These are phyloP conservation scores for Zaprionus africanus DNA, from an alignment of 1,140 invertebrate species.

Conservation along the genomic window DNA sequence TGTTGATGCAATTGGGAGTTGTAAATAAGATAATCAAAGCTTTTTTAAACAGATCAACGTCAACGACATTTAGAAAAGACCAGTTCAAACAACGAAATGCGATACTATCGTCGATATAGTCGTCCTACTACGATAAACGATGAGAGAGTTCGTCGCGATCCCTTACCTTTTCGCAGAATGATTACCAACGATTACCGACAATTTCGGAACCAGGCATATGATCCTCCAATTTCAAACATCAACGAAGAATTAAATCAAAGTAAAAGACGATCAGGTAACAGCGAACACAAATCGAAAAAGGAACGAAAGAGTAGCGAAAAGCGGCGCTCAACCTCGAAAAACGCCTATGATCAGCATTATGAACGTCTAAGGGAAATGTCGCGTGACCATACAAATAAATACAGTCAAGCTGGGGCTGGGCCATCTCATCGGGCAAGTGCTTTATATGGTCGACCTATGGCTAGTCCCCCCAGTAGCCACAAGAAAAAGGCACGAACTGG, in stretches of 20 bases:
- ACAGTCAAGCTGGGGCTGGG: background rate
- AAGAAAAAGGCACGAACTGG: background rate
- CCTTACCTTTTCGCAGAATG: slow-evolving; percentile 19
- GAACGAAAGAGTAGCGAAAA: background rate
- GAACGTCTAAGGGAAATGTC: background rate
- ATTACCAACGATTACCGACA: slow-evolving; percentile 27
- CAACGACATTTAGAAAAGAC: background rate
- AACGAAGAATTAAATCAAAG: slow-evolving; percentile 6
- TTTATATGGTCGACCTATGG: background rate
- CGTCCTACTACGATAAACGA: slow-evolving; percentile 1
- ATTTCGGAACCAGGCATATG: background rate
- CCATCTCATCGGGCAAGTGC: background rate
- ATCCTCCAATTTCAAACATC: background rate
- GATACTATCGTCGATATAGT: background rate
- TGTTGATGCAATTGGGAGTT: no score
- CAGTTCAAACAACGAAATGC: background rate
- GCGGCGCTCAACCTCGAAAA: background rate
- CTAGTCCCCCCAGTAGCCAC: background rate
- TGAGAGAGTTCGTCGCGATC: slow-evolving; percentile 6
- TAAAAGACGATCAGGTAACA: background rate
- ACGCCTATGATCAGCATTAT: background rate
- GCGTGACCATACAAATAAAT: background rate
- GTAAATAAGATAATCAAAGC: background rate
- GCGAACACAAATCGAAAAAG: background rate
- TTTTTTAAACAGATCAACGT: background rate